phyloP scores from a whole-genome alignment of 2,113 vertebrate species.

The Tupaia chinensis region DNA sequence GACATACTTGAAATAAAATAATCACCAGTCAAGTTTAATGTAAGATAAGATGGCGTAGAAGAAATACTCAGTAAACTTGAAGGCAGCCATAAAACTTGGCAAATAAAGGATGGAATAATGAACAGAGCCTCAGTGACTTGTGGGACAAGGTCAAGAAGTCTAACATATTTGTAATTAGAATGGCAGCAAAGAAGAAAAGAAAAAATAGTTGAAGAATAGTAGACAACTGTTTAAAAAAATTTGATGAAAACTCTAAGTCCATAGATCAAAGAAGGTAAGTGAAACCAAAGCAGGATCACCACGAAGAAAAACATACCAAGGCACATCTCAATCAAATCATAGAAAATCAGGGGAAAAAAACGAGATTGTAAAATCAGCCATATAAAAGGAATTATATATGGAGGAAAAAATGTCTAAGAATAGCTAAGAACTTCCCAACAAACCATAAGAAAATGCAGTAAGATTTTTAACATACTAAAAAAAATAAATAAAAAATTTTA shows the following conservation, averaged over 20 bases:
- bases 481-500: neutral
- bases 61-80: neutral
- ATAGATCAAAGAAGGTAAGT: neutral
- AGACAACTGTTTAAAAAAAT: neutral
- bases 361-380: neutral
- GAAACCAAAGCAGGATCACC: neutral
- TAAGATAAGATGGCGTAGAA: neutral
- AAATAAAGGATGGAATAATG: neutral
- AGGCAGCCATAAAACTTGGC: neutral
- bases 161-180: neutral
- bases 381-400: neutral
- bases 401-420: neutral
- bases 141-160: neutral
- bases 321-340: neutral
- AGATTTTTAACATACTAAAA: neutral
- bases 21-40: neutral
- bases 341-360: neutral
- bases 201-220: neutral
- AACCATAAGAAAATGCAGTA: neutral
- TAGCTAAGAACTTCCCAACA: neutral
- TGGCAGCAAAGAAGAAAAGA: neutral
- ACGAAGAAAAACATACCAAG: neutral
- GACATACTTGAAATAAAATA: neutral
- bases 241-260: neutral
- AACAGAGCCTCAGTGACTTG: neutral